A percentile compares a stretch with the other conserved stretches of the same genome.
phyloP scores from a whole-genome alignment of 1,140 invertebrate species.

The Hetaerina americana region DNA sequence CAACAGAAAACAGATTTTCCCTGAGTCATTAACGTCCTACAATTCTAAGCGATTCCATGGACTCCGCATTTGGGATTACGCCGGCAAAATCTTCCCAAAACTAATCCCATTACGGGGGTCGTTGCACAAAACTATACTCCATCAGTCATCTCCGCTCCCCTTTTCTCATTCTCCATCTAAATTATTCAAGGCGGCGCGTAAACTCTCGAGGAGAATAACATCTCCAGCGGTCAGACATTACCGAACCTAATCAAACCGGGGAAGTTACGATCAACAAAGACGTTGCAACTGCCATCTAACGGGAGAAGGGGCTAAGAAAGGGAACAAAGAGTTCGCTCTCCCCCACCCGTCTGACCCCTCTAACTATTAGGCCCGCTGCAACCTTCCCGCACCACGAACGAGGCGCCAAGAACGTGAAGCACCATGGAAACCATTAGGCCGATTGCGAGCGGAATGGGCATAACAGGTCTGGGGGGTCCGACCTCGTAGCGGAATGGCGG shows the following conservation, averaged over 20 bases:
- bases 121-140: not conserved
- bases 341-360: too few relatives aligned
- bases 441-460: not conserved
- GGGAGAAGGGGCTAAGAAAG: not conserved
- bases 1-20: too few relatives aligned
- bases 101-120: not conserved
- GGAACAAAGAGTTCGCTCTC: not conserved
- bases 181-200: not conserved
- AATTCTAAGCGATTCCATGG: too few relatives aligned
- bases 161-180: not conserved
- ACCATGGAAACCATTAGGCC: not conserved
- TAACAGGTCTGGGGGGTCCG: not conserved
- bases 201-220: not conserved
- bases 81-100: not conserved
- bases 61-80: not conserved
- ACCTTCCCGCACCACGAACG: too few relatives aligned
- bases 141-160: not conserved
- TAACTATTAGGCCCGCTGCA: not conserved
- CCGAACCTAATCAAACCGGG: not conserved
- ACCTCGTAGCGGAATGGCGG: too few relatives aligned
- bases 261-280: not conserved
- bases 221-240: not conserved
- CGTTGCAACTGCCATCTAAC: not conserved
- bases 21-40: too few relatives aligned
- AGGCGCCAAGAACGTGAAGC: not conserved